Evolutionary conservation across 1,140 invertebrate species (phyloP).

Genomic region (Plodia interpunctella): DNA sequence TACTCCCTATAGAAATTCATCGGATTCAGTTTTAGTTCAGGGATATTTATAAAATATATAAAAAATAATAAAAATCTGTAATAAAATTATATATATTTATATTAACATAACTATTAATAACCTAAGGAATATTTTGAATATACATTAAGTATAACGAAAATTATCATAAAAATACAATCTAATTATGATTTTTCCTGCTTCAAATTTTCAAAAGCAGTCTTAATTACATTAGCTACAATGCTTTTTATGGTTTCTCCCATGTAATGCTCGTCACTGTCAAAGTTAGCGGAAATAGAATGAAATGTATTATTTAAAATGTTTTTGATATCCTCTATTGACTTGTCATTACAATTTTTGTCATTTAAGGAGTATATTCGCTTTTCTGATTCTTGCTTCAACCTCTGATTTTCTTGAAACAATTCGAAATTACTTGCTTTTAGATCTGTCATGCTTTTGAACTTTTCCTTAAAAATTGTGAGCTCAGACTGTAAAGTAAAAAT

Average conservation of each 20-base stretch:
- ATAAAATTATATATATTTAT: too few relatives aligned
- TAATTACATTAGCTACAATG: conserved; percentile 48
- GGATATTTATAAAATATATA: too few relatives aligned
- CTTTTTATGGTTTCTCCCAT: conserved; percentile 44
- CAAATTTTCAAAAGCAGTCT: conserved; percentile 21
- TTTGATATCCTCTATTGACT: conserved; percentile 49
- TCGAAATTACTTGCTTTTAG: conserved; percentile 16
- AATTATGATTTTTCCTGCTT: not conserved
- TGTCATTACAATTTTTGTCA: conserved; percentile 16
- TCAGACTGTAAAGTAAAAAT: conserved; percentile 33
- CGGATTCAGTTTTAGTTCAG: too few relatives aligned
- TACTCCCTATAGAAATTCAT: too few relatives aligned
- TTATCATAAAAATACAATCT: too few relatives aligned
- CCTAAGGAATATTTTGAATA: too few relatives aligned
- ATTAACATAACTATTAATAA: too few relatives aligned
- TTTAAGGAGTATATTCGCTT: conserved; percentile 21
- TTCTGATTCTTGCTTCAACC: conserved; percentile 31
- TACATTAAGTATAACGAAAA: too few relatives aligned
- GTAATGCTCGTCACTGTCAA: conserved; percentile 46
- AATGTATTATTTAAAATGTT: conserved; percentile 63
- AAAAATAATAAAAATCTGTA: too few relatives aligned
- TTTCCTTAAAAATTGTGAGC: conserved; percentile 26
- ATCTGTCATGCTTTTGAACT: not conserved
- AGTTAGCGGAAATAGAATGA: conserved; percentile 46
- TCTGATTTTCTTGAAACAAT: conserved; percentile 29